phyloP scores from a whole-genome alignment of 2,888 invertebrate species.

The Agonopterix arenella region DNA sequence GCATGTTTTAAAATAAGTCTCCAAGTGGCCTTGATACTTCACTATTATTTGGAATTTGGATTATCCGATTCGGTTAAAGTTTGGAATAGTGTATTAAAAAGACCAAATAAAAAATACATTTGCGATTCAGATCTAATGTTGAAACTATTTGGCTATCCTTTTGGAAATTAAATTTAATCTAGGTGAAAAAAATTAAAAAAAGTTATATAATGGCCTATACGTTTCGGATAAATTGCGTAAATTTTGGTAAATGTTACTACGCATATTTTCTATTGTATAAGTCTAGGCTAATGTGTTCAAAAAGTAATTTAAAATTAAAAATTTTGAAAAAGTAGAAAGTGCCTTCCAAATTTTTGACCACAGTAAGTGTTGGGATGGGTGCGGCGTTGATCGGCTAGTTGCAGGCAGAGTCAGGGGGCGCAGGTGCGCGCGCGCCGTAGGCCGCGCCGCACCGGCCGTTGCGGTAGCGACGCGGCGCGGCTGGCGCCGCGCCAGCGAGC shows the following conservation, averaged over 20 bases:
- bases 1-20: constrained; percentile 67
- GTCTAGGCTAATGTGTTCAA: constrained; percentile 87
- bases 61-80: constrained; percentile 68
- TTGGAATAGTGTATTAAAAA: constrained; percentile 72
- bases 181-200: constrained; percentile 51
- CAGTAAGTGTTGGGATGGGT: constrained; percentile 77
- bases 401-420: neutral
- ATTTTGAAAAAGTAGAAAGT: constrained; percentile 84
- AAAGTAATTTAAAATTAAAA: constrained; percentile 66
- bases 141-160: constrained; percentile 74
- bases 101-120: constrained; percentile 67
- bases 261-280: constrained; percentile 77
- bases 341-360: constrained; percentile 85
- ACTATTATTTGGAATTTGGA: constrained; percentile 69
- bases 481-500: neutral
- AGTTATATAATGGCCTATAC: constrained; percentile 70
- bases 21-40: constrained; percentile 76
- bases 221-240: constrained; percentile 72
- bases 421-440: neutral
- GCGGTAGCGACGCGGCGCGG: too few species aligned
- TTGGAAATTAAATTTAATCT: constrained; percentile 69
- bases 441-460: too few species aligned
- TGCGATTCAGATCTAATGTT: constrained; percentile 67
- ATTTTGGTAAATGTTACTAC: constrained; percentile 76
- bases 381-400: constrained; percentile 51